Percentiles rank a stretch among this genome's conserved stretches.
phyloP scores from a whole-genome alignment of 1,140 invertebrate genomes.

The Drosophila albomicans region DNA sequence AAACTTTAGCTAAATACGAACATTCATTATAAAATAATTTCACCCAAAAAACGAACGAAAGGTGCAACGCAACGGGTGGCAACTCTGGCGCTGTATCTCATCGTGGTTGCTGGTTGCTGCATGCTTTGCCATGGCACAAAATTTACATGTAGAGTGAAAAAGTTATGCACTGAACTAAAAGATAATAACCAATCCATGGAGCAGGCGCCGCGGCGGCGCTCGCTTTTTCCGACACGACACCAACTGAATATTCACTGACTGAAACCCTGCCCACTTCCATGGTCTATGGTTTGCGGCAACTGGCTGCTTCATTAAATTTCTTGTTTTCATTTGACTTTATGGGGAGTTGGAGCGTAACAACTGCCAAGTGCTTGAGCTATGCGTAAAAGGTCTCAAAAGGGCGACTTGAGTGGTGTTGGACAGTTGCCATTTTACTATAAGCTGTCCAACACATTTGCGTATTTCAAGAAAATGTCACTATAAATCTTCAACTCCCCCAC shows the following conservation, averaged over 20 bases:
- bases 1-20: constrained; percentile 82
- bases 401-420: constrained; percentile 7
- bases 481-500: constrained; percentile 61
- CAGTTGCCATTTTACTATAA: background rate
- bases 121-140: constrained; percentile 23
- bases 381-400: constrained; percentile 9
- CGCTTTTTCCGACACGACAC: constrained; percentile 7
- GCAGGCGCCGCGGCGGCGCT: constrained; percentile 15
- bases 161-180: constrained; percentile 78
- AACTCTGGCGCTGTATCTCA: constrained; percentile 27
- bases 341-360: constrained; percentile 1
- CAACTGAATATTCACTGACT: constrained; percentile 21
- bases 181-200: constrained; percentile 78
- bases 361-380: constrained; percentile 7
- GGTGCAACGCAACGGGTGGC: constrained; percentile 32
- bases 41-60: constrained; percentile 49
- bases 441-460: constrained; percentile 45
- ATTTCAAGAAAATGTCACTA: constrained; percentile 67
- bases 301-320: constrained; percentile 70
- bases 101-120: background rate
- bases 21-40: constrained; percentile 84
- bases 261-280: background rate
- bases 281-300: constrained; percentile 6
- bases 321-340: constrained; percentile 49
- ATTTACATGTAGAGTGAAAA: constrained; percentile 82